These are phyloP conservation scores for Ibidorhyncha struthersii DNA, from an alignment of 2,113 vertebrate genomes.

Conservation along the genomic window DNA sequence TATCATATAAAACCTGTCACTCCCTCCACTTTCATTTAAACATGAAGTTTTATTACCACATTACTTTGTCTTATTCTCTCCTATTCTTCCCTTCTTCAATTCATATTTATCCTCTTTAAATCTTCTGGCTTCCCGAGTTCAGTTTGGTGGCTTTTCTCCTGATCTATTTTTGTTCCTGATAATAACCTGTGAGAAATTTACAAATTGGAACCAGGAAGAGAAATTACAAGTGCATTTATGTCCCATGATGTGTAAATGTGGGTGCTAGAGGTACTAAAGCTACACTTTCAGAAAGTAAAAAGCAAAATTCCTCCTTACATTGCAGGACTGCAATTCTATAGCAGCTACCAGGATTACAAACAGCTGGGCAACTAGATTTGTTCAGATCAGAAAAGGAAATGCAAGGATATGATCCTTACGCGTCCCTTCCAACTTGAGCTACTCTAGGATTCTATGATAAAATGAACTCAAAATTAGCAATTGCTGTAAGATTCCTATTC, in stretches of 20 bases:
- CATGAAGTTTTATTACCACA: not conserved
- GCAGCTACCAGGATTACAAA: not conserved
- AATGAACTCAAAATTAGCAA: not conserved
- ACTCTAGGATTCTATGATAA: not conserved
- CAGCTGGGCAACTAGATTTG: not conserved
- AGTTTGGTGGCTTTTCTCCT: not conserved
- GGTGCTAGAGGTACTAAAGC: not conserved
- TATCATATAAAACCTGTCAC: not conserved
- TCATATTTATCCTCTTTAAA: not conserved
- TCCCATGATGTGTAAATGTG: not conserved
- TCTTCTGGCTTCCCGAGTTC: not conserved
- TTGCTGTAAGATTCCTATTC: not conserved
- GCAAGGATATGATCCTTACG: not conserved
- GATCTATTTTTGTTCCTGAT: not conserved
- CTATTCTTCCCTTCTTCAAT: not conserved
- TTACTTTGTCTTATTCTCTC: not conserved
- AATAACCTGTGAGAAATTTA: not conserved
- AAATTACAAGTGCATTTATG: not conserved
- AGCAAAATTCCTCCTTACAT: not conserved
- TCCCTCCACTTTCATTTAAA: not conserved
- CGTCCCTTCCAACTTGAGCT: not conserved
- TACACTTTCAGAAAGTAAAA: not conserved
- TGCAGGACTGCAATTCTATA: not conserved
- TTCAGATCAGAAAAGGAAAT: not conserved
- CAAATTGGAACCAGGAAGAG: not conserved